These are phyloP conservation scores for Pseudochaenichthys georgianus DNA, from an alignment of 2,797 vertebrate species.

Conservation along the genomic window DNA sequence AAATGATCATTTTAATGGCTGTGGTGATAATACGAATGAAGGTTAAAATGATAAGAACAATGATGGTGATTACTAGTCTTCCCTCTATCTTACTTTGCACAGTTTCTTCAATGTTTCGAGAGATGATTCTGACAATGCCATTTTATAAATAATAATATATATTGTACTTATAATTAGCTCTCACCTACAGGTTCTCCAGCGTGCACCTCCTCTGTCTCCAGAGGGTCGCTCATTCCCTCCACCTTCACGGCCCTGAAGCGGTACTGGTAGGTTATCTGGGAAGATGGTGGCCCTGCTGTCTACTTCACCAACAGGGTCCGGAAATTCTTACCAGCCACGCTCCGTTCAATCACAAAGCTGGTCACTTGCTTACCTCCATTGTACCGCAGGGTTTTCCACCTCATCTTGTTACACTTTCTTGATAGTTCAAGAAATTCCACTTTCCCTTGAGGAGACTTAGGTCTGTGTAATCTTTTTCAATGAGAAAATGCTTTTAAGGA, in stretches of 20 bases:
- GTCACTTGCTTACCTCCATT: constrained; percentile 75
- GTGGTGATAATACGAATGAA: not conserved
- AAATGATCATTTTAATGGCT: not conserved
- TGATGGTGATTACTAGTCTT: not conserved
- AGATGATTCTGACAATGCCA: not conserved
- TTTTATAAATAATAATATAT: not conserved
- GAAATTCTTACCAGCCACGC: constrained; percentile 69
- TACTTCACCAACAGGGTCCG: constrained; percentile 77
- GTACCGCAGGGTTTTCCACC: constrained; percentile 82
- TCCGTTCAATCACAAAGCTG: constrained; percentile 73
- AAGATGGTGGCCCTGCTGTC: constrained; percentile 74
- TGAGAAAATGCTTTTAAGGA: not conserved
- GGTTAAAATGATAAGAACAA: not conserved
- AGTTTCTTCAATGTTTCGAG: not conserved
- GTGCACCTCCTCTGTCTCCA: constrained; percentile 78
- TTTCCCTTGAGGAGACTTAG: constrained; percentile 77
- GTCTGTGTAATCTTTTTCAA: constrained; percentile 56
- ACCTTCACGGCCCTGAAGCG: constrained; percentile 75
- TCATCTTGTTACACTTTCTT: constrained; percentile 73
- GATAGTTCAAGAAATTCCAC: constrained; percentile 79
- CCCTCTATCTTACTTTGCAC: not conserved
- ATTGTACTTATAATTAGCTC: constrained; percentile 1
- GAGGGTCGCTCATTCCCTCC: constrained; percentile 74
- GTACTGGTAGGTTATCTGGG: constrained; percentile 75
- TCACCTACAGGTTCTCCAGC: constrained; percentile 80